Evolutionary conservation across 2,113 vertebrate species (phyloP).

Genomic region (Mesembrinibis cayennensis): DNA sequence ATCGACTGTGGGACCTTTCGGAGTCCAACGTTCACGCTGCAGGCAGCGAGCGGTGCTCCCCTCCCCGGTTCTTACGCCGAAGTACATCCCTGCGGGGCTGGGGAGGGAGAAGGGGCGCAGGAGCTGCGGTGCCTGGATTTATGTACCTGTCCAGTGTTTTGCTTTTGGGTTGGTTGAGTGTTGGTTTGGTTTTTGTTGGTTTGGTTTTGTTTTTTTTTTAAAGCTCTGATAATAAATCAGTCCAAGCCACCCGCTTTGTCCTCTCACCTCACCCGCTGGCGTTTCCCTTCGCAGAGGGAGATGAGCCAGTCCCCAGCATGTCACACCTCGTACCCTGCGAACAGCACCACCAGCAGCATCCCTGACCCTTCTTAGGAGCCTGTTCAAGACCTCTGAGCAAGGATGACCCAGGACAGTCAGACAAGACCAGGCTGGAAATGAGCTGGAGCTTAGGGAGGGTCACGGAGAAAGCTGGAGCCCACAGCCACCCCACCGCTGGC

Average conservation of each 20-base stretch:
- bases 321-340: rapidly evolving
- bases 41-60: background rate
- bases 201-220: background rate
- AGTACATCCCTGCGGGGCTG: rapidly evolving
- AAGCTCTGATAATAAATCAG: conserved; percentile 47
- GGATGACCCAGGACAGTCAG: background rate
- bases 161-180: background rate
- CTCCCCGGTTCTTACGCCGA: background rate
- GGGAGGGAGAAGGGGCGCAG: background rate
- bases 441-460: background rate
- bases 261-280: background rate
- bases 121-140: background rate
- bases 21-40: background rate
- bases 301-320: rapidly evolving
- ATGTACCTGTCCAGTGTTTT: background rate
- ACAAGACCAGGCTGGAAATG: background rate
- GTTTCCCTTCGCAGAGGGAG: rapidly evolving
- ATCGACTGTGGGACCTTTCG: background rate
- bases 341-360: background rate
- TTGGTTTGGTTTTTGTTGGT: background rate
- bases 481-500: background rate
- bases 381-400: background rate
- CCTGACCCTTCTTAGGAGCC: background rate
- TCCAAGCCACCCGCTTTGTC: background rate
- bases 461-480: background rate